Evolutionary conservation across 1,140 invertebrate species (phyloP), one percentile per base, ranked within the genome.

Genomic region (Gonatopus flavifemur): DNA sequence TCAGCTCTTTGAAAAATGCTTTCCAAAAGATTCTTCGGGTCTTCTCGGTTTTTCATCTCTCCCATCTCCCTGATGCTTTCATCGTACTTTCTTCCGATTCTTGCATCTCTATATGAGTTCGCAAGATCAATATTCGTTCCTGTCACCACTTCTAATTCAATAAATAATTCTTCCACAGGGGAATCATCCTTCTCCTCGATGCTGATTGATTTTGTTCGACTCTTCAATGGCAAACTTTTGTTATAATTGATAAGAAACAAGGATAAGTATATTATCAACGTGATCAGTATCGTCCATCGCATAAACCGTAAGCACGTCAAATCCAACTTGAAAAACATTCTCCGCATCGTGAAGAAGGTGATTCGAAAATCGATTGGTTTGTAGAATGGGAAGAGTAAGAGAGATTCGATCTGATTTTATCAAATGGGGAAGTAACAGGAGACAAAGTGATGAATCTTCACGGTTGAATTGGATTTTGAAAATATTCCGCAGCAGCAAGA

Each of bases 1-100:
- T 92, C 89, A 13, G 87, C 88, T 51, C 87, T 89, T 3, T 59
- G 62, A 57, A 83, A 83, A 15, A 82, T 79, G 24, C 79, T 72
- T 25, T 80, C 74, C 6, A 83, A 59, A 18, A 83, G 63, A n/a
- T 61, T 67, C 19, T 59, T 69, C 12, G 79, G 74, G 49, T 79
- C 73, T 9, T 80, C 72, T 0, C 48, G 55, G 44, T 61, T 65
- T 25, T 70, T 57, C 13, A 45, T 25, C 5, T 54, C 38, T 6
- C 64, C 63, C 4, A 64, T 36, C 18, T 62, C 55, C 24, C 28
- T 47, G 9, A 69, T 54, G 1, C 28, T 36, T 3, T 56, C 52
- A 1, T 66, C 52, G 12, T 64, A 54, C 1, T 45, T 49, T 0
- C 13, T 37, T 37, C 49, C 37, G 8, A 52, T 33, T 16, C 41